Base-by-base conservation (phyloP, 1,140 invertebrate genomes). In the Apocrypta bakeri region DNA sequence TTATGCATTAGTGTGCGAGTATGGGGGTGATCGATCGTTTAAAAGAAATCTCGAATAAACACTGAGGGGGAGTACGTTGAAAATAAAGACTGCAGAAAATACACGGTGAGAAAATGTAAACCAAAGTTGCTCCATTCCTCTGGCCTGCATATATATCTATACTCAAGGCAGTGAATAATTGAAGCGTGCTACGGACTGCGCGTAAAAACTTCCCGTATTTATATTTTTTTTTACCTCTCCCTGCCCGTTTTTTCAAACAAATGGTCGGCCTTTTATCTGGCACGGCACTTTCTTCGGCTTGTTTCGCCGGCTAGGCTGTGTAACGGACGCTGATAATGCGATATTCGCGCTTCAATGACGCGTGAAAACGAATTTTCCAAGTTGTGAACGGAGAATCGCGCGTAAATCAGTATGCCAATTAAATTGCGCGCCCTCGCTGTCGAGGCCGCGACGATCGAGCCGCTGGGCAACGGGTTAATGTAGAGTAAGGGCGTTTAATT, bases 391-490 rank as follows among this genome's bases (percentile, higher is more conserved):
- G 14, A 37, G 61, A 33, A 31, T 42, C 48, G 74, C 14, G 56
- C 74, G 74, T 82, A 82, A 82, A 78, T 82, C 74, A 82, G 81
- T 40, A 77, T 77, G 74, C 74, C 81, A 82, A 77, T 82, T 77
- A 82, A 82, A 76, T 73, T 56, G 37, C 40, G 1, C 48, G 48
- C 48, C 6, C 48, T 17, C 42, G 12, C 42, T 17, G 4, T 17
- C 42, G n/a, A n/a, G n/a, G 4, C 42, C 29, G 14, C 42, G 73
- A 61, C 42, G 48, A 77, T 76, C 69, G 66, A 72, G n/a, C 17
- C 9, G 29, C 61, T n/a, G 48, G 71, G 33, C 33, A 4, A 71
- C 29, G 74, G 48, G 31, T 77, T 72, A 82, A 78, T 73, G 75
- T 63, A 27, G 33, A 82, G 37, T 71, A 66, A 56, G 33, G 24